Evolutionary conservation across 2,888 invertebrate species (phyloP), one percentile per base, ranked within the genome.

Genomic region (Eupithecia abbreviata): DNA sequence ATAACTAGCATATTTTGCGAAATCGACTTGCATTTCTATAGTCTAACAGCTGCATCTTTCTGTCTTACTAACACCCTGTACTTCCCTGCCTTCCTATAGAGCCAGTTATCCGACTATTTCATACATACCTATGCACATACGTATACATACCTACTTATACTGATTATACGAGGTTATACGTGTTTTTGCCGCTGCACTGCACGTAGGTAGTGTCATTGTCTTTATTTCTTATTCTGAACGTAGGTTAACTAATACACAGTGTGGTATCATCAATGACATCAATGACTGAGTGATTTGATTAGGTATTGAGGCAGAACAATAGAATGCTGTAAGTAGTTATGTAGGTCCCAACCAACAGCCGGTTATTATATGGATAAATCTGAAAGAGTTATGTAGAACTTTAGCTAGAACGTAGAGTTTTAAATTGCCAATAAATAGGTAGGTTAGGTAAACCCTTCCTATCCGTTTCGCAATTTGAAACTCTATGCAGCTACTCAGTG

Each of bases 51-150:
- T 30, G 30, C 30, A 30, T 30, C 30, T 30, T 30, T 30, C 30
- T 30, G 30, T 30, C 1, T 30, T 30, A 30, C 30, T 30, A 30
- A 30, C 30, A 30, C 30, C 30, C 30, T 30, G 30, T 1, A 30
- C 30, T 30, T 30, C 30, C 30, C n/a, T 84, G 84, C 68, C 55
- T 18, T 77, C 72, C 49, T 41, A 10, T 30, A 18, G 45, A 45
- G 45, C 67, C 30, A 68, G 13, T 45, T 45, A 12, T 69, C 47
- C 69, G 68, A 47, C 68, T 47, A 18, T 68, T 68, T 43, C 15
- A 15, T 10, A 66, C 18, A 62, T 18, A 47, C 47, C 7, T 47
- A 47, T 30, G 15, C 4, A 49, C 12, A 49, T 15, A 55, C n/a
- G n/a, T n/a, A n/a, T n/a, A 55, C 55, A 55, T n/a, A n/a, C n/a